Base-by-base conservation (phyloP, 2,113 vertebrate species). In the Vidua macroura region DNA sequence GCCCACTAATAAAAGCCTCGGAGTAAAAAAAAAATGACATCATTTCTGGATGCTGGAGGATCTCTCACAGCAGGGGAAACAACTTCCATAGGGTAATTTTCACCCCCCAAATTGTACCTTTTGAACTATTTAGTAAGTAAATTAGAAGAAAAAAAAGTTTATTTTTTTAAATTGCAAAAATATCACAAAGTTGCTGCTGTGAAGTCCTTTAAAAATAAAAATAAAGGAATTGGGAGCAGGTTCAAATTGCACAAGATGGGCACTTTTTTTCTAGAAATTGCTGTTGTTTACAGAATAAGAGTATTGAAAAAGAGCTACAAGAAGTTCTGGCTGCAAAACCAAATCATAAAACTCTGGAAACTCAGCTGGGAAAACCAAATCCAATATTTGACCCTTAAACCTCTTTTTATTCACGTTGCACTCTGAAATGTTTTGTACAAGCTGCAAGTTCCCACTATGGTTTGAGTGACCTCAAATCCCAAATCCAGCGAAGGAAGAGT, bases 71-170 rank as follows among this genome's bases (percentile, higher is more conserved):
- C 30, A 33, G 10, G 4, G 22, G 6, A 72, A 76, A 44, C 2
- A 67, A 41, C 3, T 35, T 27, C 44, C 33, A 23, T 3, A 30
- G 25, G 5, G 7, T 5, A 43, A 11, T 86, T 79, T 83, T 5
- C 10, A 37, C 5, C 6, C 7, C 33, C 27, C 7, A 43, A 17
- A 62, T 69, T 63, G 13, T 44, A 19, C 10, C 9, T 82, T 55
- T 64, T 14, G 8, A 55, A 35, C 7, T 49, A 10, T 2, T 13
- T 27, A 46, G 8, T 25, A 41, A 79, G 59, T 6, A 43, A 8
- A 51, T 18, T 3, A 10, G 3, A 60, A 8, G 3, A 62, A 78
- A 9, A 20, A 64, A 67, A 4, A 1, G 3, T 20, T 18, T 0
- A 8, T 15, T n/a, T 28, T 28, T 70, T 77, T 53, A 5, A 56